These are phyloP conservation scores for Eupelmus urozonus DNA, from an alignment of 2,888 invertebrate genomes.

Conservation along the genomic window DNA sequence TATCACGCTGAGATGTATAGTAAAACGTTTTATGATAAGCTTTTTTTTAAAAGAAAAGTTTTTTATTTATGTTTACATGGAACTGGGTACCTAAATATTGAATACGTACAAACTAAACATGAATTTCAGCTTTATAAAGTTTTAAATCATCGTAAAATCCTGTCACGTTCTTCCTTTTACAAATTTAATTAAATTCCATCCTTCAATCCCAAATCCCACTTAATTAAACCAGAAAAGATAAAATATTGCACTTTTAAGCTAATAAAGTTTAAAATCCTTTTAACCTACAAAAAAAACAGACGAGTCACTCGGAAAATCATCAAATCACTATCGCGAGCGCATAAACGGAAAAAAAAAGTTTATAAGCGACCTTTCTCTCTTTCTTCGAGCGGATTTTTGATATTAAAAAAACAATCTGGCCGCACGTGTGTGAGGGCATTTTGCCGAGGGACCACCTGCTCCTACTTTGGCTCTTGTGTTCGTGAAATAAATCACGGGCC, in stretches of 20 bases:
- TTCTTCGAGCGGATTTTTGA: constrained; percentile 20
- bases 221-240: no score
- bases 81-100: no score
- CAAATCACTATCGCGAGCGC: not conserved
- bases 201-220: no score
- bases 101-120: no score
- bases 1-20: no score
- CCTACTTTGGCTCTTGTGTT: constrained; percentile 31
- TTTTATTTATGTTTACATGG: no score
- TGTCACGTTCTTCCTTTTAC: no score
- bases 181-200: no score
- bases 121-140: no score
- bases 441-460: constrained; percentile 41
- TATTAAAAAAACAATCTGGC: constrained; percentile 51
- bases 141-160: no score
- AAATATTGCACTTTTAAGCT: not conserved
- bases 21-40: no score
- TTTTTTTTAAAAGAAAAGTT: no score
- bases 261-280: not conserved
- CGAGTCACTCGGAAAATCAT: constrained; percentile 25
- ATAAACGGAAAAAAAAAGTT: constrained; percentile 20
- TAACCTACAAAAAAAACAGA: not conserved
- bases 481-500: constrained; percentile 53
- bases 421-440: constrained; percentile 1
- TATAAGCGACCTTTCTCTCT: not conserved